These are phyloP conservation scores for Lycaon pictus DNA, from an alignment of 2,113 vertebrate species.

Conservation along the genomic window DNA sequence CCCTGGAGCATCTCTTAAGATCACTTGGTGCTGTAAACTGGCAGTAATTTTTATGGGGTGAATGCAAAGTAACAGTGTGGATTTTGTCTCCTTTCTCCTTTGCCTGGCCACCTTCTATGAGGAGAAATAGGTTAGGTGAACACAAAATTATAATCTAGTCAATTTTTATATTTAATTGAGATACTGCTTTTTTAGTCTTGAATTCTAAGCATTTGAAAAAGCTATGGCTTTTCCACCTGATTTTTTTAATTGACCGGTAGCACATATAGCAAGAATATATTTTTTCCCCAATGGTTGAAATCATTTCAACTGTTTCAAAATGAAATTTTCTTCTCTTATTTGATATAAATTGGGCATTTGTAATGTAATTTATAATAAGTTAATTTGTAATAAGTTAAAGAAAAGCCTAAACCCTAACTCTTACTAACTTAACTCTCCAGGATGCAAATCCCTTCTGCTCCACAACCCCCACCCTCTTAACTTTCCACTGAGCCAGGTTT, in stretches of 20 bases:
- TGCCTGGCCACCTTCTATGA: background rate
- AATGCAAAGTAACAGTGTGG: background rate
- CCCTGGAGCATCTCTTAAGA: background rate
- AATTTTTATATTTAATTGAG: conserved; percentile 27
- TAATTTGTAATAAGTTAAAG: background rate
- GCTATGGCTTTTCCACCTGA: background rate
- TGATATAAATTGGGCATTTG: background rate
- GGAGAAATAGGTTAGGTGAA: background rate
- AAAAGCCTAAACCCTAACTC: background rate
- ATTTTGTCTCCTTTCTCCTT: background rate
- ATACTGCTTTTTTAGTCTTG: conserved; percentile 31
- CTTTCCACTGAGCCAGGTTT: conserved; percentile 68
- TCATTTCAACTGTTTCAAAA: conserved; percentile 46
- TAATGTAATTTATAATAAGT: background rate
- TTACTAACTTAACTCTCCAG: background rate
- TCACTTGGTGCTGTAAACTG: background rate
- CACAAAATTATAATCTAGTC: background rate
- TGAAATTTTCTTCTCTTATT: conserved; percentile 42
- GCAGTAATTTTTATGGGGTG: background rate
- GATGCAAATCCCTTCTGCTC: background rate
- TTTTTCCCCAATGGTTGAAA: background rate
- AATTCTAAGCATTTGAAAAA: conserved; percentile 37
- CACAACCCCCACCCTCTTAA: background rate
- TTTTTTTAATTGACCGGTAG: conserved; percentile 20
- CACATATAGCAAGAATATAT: background rate